Evolutionary conservation across 2,113 vertebrate species (phyloP).

Genomic region (Cercopithecus mona): DNA sequence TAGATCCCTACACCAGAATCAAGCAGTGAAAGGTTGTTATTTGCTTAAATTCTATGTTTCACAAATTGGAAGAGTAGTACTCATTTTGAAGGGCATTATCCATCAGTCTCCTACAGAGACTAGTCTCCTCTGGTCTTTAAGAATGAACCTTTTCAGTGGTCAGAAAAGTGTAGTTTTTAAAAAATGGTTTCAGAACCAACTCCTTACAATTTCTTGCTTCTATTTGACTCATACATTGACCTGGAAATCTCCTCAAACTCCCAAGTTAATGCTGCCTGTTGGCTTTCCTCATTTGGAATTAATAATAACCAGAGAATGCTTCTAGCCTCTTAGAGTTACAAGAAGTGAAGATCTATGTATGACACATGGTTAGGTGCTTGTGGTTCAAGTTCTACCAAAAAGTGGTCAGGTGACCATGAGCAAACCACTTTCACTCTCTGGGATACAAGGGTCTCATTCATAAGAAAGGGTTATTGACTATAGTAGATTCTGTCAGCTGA

Average conservation of each 20-base stretch:
- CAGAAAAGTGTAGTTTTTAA: background rate
- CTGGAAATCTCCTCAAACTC: background rate
- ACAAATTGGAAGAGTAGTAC: background rate
- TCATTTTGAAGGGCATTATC: background rate
- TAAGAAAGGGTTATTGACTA: background rate
- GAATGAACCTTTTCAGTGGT: background rate
- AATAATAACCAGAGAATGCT: background rate
- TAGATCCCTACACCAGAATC: background rate
- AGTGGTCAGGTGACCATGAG: background rate
- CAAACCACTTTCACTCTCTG: background rate
- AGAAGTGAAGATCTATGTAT: background rate
- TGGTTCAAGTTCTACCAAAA: background rate
- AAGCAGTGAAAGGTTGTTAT: constrained; percentile 51
- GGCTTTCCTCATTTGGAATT: background rate
- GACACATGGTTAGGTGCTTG: too few species aligned
- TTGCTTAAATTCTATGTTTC: constrained; percentile 23
- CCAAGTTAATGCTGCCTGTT: background rate
- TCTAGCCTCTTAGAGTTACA: background rate
- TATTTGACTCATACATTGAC: background rate
- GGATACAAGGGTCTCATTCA: background rate
- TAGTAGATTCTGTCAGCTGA: background rate
- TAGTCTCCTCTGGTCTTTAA: background rate
- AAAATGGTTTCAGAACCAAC: background rate
- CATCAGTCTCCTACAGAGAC: background rate
- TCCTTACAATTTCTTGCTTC: background rate